These are phyloP conservation scores for Lepidocyrtinus sp. DNA, from an alignment of 2,888 invertebrate species.

Conservation along the genomic window DNA sequence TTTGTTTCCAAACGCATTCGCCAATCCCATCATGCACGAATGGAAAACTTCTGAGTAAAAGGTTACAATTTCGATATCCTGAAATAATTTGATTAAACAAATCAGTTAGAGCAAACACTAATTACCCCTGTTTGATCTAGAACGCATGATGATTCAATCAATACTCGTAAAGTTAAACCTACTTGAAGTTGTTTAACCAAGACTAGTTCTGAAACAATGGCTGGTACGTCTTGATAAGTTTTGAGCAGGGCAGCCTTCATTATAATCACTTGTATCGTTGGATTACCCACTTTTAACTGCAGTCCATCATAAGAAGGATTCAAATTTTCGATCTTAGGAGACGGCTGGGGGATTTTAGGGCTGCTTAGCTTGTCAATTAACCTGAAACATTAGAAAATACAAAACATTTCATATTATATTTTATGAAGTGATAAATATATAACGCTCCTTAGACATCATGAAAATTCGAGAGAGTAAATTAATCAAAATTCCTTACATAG, in stretches of 20 bases:
- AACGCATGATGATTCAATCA: slow-evolving; percentile 25
- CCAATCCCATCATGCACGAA: slow-evolving; percentile 90
- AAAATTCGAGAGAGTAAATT: too few species aligned
- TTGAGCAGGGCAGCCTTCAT: slow-evolving; percentile 88
- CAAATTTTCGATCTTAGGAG: slow-evolving; percentile 26
- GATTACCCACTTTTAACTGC: slow-evolving; percentile 57
- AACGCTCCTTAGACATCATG: neutral
- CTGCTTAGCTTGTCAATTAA: slow-evolving; percentile 40
- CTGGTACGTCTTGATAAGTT: slow-evolving; percentile 86
- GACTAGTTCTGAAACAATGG: slow-evolving; percentile 85
- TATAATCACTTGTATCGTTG: slow-evolving; percentile 81
- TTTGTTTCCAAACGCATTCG: slow-evolving; percentile 84
- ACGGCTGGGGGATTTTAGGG: slow-evolving; percentile 5
- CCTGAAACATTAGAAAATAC: slow-evolving; percentile 28
- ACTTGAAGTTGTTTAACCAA: slow-evolving; percentile 89
- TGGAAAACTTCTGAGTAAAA: slow-evolving; percentile 91
- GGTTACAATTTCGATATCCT: slow-evolving; percentile 82
- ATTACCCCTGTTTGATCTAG: too few species aligned
- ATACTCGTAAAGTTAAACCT: too few species aligned
- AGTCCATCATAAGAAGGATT: slow-evolving; percentile 38
- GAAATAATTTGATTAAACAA: too few species aligned
- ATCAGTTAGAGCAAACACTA: too few species aligned
- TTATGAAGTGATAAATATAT: slow-evolving; percentile 3
- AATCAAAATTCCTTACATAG: slow-evolving; percentile 39
- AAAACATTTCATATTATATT: neutral